Conservation (phyloP, 1,140 invertebrate species). For the Mizuhopecten yessoensis region DNA sequence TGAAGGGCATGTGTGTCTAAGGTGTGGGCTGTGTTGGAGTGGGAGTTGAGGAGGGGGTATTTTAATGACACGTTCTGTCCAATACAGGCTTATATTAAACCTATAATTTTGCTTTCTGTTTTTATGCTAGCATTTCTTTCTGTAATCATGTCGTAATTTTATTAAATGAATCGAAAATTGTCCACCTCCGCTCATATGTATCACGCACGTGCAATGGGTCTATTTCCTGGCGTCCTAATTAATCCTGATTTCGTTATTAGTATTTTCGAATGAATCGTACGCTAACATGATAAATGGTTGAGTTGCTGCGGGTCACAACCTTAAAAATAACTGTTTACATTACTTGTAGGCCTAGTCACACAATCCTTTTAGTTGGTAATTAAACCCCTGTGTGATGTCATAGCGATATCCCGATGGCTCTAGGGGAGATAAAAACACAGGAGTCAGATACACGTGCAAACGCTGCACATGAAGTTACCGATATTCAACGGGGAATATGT, state of each 20-base stretch:
- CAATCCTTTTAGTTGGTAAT: neutral
- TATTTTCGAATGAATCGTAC: neutral
- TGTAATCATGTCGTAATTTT: neutral
- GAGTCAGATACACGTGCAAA: neutral
- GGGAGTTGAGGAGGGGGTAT: neutral
- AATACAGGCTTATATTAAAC: neutral
- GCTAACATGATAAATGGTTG: neutral
- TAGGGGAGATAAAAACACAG: neutral
- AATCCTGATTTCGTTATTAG: neutral
- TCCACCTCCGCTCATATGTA: neutral
- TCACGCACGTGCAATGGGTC: neutral
- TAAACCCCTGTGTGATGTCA: neutral
- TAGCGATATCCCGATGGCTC: neutral
- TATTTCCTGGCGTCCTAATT: neutral
- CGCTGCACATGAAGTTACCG: neutral
- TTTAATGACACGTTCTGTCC: neutral
- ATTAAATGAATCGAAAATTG: neutral
- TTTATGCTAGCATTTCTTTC: neutral
- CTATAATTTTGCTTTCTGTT: neutral
- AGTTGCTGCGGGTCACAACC: neutral
- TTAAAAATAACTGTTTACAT: neutral
- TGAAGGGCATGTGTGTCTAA: too few relatives aligned
- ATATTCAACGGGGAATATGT: neutral
- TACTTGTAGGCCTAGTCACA: neutral
- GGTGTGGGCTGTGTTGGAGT: neutral